Evolutionary conservation across 1,140 invertebrate species (phyloP).

Genomic region (Platorchestia sp.): DNA sequence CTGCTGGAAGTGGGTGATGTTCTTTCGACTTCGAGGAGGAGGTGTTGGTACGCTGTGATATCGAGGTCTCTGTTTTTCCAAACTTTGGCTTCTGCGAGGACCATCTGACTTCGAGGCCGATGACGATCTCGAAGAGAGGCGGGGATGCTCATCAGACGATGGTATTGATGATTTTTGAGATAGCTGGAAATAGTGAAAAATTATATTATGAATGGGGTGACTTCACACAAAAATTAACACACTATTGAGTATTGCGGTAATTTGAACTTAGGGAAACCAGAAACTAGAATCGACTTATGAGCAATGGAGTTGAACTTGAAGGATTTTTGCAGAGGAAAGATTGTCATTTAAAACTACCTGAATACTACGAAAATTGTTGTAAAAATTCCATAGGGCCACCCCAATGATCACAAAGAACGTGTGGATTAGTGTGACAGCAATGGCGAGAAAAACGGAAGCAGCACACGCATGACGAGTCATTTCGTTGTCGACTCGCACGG

Average conservation of each 20-base stretch:
- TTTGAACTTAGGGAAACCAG: neutral
- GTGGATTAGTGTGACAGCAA: too few species aligned
- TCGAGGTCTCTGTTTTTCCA: neutral
- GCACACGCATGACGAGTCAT: too few species aligned
- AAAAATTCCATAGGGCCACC: too few species aligned
- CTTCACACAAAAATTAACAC: neutral
- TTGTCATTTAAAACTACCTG: too few species aligned
- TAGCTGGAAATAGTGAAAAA: neutral
- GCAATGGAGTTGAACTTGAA: too few species aligned
- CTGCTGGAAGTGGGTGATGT: constrained; percentile 36
- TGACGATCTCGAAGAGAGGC: neutral
- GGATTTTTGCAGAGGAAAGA: too few species aligned
- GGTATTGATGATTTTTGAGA: neutral
- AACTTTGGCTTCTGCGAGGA: constrained; percentile 10
- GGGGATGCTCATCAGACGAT: neutral
- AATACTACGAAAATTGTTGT: too few species aligned
- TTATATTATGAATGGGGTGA: neutral
- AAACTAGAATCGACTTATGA: neutral
- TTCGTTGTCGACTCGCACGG: too few species aligned
- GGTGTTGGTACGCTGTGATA: constrained; percentile 12
- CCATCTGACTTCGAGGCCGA: neutral
- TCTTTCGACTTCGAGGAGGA: neutral
- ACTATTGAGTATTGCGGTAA: too few species aligned
- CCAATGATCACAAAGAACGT: too few species aligned
- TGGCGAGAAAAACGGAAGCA: too few species aligned